Conservation (phyloP, 1,140 invertebrate species). For the Lordiphosa clarofinis region DNA sequence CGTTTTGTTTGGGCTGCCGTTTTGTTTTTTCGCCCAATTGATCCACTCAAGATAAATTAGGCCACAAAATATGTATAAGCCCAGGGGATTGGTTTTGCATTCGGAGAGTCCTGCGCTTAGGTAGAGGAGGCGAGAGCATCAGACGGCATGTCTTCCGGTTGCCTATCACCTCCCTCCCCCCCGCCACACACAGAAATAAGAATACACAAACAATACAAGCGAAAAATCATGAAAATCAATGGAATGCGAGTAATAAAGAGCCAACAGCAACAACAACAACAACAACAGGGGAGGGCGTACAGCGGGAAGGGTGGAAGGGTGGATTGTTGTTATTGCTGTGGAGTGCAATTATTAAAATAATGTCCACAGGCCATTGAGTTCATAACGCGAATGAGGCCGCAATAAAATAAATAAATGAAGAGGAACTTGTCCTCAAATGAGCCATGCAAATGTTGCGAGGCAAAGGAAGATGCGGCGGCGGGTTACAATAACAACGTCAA, state of each 20-base stretch:
- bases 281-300: constrained; percentile 1
- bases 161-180: constrained; percentile 19
- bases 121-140: constrained; percentile 4
- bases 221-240: constrained; percentile 70
- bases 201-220: constrained; percentile 36
- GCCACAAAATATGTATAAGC: constrained; percentile 70
- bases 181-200: constrained; percentile 1
- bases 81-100: constrained; percentile 35
- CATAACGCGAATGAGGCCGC: constrained; percentile 79
- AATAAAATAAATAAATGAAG: constrained; percentile 80
- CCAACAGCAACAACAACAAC: constrained; percentile 20
- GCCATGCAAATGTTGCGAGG: constrained; percentile 64
- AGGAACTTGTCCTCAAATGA: constrained; percentile 75
- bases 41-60: constrained; percentile 75
- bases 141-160: constrained; percentile 63
- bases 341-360: constrained; percentile 75
- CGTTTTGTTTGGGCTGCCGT: constrained; percentile 26
- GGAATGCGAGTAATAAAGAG: constrained; percentile 73
- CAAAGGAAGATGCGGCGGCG: constrained; percentile 1
- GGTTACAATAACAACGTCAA: neutral
- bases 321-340: constrained; percentile 19
- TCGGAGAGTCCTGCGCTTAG: neutral
- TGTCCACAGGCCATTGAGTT: constrained; percentile 78
- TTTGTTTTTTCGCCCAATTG: constrained; percentile 40
- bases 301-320: neutral